Evolutionary conservation across 2,113 vertebrate species (phyloP).

Genomic region (Nasalis larvatus): DNA sequence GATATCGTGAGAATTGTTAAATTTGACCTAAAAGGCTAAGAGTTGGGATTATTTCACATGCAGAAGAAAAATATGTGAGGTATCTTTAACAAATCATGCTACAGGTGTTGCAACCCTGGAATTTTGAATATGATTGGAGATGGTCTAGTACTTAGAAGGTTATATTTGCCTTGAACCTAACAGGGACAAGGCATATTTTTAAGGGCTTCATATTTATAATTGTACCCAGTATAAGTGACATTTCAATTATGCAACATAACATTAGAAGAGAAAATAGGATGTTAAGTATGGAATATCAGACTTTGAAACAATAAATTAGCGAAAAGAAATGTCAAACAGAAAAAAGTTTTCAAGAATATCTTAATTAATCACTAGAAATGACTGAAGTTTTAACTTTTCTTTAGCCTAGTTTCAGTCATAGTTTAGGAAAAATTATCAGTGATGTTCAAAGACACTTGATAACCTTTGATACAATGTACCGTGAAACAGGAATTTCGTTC

Average conservation of each 20-base stretch:
- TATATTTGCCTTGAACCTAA: conserved; percentile 18
- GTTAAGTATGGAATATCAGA: conserved; percentile 14
- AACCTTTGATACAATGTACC: neutral
- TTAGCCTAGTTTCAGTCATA: neutral
- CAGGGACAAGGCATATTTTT: neutral
- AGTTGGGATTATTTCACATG: neutral
- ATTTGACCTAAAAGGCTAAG: neutral
- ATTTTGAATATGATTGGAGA: neutral
- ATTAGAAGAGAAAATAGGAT: conserved; percentile 20
- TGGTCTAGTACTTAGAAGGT: neutral
- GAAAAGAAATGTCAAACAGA: conserved; percentile 14
- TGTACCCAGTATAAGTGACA: neutral
- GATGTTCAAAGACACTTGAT: neutral
- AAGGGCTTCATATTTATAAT: neutral
- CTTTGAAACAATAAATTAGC: conserved; percentile 42
- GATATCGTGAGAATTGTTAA: neutral
- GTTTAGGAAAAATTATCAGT: neutral
- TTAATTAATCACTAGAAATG: conserved; percentile 24
- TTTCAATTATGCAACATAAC: neutral
- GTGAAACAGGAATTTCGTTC: conserved; percentile 13
- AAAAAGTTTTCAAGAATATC: neutral
- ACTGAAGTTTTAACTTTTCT: neutral
- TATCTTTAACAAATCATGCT: neutral
- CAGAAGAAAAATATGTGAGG: neutral
- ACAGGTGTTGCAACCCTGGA: neutral